A percentile compares a stretch with the other conserved stretches of the same genome.
Conservation (phyloP, 2,888 invertebrate genomes). For the Epistrophe grossulariae region DNA sequence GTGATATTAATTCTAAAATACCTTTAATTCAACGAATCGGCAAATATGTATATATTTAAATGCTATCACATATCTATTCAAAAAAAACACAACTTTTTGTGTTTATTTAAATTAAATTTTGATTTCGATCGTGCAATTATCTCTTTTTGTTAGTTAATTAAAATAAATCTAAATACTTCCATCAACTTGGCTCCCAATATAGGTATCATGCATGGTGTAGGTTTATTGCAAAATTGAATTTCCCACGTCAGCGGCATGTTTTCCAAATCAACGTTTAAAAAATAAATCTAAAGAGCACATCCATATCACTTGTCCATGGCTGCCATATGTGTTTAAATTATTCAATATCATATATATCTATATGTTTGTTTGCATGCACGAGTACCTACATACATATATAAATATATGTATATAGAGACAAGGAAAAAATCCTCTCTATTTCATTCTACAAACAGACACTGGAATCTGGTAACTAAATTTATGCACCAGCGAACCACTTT, state of each 20-base stretch:
- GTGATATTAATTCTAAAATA: no score
- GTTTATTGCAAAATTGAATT: slow-evolving; percentile 25
- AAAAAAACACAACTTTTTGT: not conserved
- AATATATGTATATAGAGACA: not conserved
- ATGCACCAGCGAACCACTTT: slow-evolving; percentile 71
- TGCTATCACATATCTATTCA: not conserved
- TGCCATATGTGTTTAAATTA: slow-evolving; percentile 44
- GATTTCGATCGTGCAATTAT: slow-evolving; percentile 6
- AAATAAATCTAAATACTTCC: slow-evolving; percentile 33
- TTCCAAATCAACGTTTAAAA: slow-evolving; percentile 36
- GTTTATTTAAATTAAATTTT: not conserved
- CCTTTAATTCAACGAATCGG: no score
- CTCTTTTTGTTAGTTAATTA: slow-evolving; percentile 23
- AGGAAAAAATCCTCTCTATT: slow-evolving; percentile 49
- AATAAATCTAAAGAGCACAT: slow-evolving; percentile 23
- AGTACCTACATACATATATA: not conserved
- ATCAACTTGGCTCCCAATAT: not conserved
- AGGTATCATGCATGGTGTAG: no score
- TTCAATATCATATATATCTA: slow-evolving; percentile 4
- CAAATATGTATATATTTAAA: not conserved
- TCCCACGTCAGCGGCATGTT: slow-evolving; percentile 36
- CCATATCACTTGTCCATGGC: slow-evolving; percentile 3
- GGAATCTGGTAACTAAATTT: slow-evolving; percentile 69
- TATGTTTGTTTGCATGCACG: not conserved
- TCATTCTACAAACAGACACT: slow-evolving; percentile 55